phyloP scores from a whole-genome alignment of 2,797 vertebrate species.

The Sebastes diaconus region DNA sequence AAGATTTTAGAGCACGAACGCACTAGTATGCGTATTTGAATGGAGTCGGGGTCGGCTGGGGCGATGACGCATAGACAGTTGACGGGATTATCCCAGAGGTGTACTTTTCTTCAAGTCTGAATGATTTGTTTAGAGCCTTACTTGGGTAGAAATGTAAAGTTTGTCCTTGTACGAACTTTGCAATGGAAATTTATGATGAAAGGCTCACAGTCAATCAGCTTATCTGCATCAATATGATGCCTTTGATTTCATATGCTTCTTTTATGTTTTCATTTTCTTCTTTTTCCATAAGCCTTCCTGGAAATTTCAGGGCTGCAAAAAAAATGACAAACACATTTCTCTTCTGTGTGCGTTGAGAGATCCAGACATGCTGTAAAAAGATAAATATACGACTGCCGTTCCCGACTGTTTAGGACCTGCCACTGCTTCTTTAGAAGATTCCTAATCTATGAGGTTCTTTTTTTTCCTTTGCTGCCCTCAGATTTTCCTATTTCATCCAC shows the following conservation, averaged over 20 bases:
- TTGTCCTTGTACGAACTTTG: background rate
- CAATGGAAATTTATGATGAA: background rate
- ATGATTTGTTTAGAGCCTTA: background rate
- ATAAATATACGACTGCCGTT: constrained; percentile 32
- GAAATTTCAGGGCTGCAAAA: constrained; percentile 16
- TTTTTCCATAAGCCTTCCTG: background rate
- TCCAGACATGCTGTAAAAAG: constrained; percentile 37
- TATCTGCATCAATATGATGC: background rate
- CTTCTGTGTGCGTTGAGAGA: background rate
- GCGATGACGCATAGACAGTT: background rate
- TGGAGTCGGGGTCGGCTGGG: background rate
- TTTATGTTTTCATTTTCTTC: background rate
- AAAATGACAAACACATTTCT: constrained; percentile 20
- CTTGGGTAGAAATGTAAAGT: background rate
- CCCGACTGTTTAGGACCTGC: background rate
- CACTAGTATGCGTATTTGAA: background rate
- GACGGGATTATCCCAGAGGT: background rate
- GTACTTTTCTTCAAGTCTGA: background rate
- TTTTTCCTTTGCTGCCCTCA: background rate
- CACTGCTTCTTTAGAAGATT: constrained; percentile 4
- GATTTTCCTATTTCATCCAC: background rate
- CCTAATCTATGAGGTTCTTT: background rate
- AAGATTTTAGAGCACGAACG: background rate
- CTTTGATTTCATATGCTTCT: background rate
- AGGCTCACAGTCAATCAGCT: background rate